Base-by-base conservation (phyloP, 2,113 vertebrate species). In the Pseudorhombus dupliciocellatus region DNA sequence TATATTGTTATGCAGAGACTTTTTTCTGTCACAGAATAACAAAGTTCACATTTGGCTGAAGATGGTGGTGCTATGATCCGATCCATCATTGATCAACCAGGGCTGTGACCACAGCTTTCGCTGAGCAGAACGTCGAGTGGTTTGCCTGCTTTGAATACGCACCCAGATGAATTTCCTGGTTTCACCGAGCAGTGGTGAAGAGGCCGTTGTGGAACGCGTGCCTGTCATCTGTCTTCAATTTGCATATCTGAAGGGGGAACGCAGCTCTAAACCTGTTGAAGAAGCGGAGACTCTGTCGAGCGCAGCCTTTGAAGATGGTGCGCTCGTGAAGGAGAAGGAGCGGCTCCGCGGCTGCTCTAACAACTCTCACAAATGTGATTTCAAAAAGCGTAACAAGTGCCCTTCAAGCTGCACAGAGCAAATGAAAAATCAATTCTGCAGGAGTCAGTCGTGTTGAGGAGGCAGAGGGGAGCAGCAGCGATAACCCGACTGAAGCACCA, bases 391-490 rank as follows among this genome's bases (percentile, higher is more conserved):
- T 16, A 70, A 62, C 70, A 79, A 77, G 54, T 65, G 66, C 15
- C 55, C 77, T 80, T 85, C 16, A 62, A 64, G 40, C 42, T 55
- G 40, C 20, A 11, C 9, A 46, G 64, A 76, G 63, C 71, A 85
- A 69, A 88, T 84, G 70, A 57, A 73, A 84, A 87, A 91, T 85
- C 74, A 40, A 88, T 89, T 55, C 22, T 18, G 25, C 21, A 26
- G 50, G 40, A 73, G 48, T 81, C 83, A 51, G 34, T 54, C 14
- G 28, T 42, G 58, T 48, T 50, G 71, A 77, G 57, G 69, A 73
- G 75, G 61, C 0, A 0, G 26, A 60, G 48, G 62, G 50, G 44
- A 81, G 61, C 15, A 74, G 31, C 50, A 55, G 57, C 0, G 8
- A 79, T 55, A 73, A 61, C 61, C 46, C n/a, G 0, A 51, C 50